Base-by-base conservation (phyloP, 2,888 invertebrate species). In the Sphinx pinastri region DNA sequence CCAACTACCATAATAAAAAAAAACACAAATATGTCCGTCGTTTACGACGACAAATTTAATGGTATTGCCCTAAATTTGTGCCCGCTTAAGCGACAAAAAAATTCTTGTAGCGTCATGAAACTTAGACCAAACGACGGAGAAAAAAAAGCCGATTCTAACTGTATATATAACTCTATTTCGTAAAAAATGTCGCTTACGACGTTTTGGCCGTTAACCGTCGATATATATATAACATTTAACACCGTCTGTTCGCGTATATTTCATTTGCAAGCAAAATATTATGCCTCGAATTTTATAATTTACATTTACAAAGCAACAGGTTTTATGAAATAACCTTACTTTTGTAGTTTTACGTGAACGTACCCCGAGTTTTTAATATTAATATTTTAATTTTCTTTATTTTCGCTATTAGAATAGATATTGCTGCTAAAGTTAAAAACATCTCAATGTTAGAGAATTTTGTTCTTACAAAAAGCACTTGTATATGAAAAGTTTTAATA, bases 331-430 rank as follows among this genome's bases (percentile, higher is more conserved):
- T 63, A 12, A 16, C 47, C 16, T 19, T 49, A 63, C 63, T 49
- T 49, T 19, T 63, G 49, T 63, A 16, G 19, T 49, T 49, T 49
- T 49, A 19, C 6, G 60, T 63, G 31, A 25, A 14, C 38, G 19
- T 47, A 49, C 49, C 49, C 49, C 49, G 13, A 7, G 12, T 12
- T 19, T 63, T 49, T 47, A 63, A 63, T 63, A 63, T 63, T 47
- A 12, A 63, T 63, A 63, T 63, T 63, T 63, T 63, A 63, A 63
- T 63, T 63, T 63, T 19, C 47, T 63, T 63, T 63, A 47, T 49
- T 60, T 16, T 19, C 13, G 63, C 49, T 12, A 19, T 2, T 19
- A 31, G 25, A 25, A 13, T 12, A 11, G 45, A 19, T 63, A 16
- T 55, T 55, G 11, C 60, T 11, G 47, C 16, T 16, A 49, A 47